phyloP scores from a whole-genome alignment of 1,140 invertebrate species.

The Aethina tumida region DNA sequence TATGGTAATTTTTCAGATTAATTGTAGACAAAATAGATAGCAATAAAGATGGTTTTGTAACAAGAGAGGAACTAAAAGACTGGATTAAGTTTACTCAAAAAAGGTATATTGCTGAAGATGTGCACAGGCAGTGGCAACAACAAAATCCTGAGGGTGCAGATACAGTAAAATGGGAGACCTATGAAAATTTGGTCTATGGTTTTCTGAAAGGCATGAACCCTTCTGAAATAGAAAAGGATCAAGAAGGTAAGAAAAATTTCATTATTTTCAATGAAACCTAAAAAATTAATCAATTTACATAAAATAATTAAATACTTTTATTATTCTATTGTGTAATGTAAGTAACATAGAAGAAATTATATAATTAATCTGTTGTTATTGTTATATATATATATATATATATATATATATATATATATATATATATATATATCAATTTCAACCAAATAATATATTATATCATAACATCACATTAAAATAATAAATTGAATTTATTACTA shows the following conservation, averaged over 20 bases:
- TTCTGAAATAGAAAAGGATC: slow-evolving; percentile 50
- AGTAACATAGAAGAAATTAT: too few relatives aligned
- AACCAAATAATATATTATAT: too few relatives aligned
- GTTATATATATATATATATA: too few relatives aligned
- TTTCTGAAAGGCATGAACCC: slow-evolving; percentile 68
- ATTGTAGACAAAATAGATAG: slow-evolving; percentile 94
- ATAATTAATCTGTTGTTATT: too few relatives aligned
- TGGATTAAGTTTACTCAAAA: slow-evolving; percentile 94
- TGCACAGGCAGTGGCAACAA: slow-evolving; percentile 84
- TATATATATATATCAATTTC: too few relatives aligned
- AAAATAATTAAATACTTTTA: too few relatives aligned
- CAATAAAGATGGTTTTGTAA: slow-evolving; percentile 78
- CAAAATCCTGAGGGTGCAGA: slow-evolving; percentile 75
- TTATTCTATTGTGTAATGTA: too few relatives aligned
- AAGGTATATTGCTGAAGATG: slow-evolving; percentile 84
- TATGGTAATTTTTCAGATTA: slow-evolving; percentile 46
- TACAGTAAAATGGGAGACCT: slow-evolving; percentile 74
- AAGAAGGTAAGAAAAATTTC: slow-evolving; percentile 53
- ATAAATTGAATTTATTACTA: too few relatives aligned
- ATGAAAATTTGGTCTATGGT: slow-evolving; percentile 73
- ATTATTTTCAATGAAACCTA: too few relatives aligned
- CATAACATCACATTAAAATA: too few relatives aligned
- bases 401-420: too few relatives aligned
- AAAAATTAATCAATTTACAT: too few relatives aligned
- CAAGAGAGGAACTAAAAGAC: slow-evolving; percentile 81